A percentile compares a stretch with the other conserved stretches of the same genome.
These are phyloP conservation scores for Centroberyx gerrardi DNA, from an alignment of 2,797 vertebrate genomes.

Conservation along the genomic window DNA sequence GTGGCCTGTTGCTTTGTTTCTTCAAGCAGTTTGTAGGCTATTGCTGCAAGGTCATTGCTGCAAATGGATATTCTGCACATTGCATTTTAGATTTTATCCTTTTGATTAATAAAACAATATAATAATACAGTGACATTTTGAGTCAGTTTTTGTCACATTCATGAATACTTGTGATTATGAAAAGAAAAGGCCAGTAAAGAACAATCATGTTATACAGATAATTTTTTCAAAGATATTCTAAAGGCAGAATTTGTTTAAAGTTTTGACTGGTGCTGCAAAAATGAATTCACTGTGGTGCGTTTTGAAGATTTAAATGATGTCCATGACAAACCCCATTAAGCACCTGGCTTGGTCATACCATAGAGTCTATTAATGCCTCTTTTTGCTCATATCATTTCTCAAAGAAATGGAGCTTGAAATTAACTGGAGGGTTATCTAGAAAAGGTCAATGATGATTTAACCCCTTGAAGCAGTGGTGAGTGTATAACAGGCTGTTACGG, in stretches of 20 bases:
- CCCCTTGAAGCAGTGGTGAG: neutral
- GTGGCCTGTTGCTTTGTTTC: no score
- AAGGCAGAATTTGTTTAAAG: no score
- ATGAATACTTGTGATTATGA: neutral
- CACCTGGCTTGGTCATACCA: neutral
- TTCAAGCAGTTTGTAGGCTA: neutral
- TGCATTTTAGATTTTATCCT: neutral
- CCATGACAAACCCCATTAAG: neutral
- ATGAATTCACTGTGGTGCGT: neutral
- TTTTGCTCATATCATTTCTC: neutral
- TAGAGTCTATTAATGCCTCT: neutral
- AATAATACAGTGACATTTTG: no score
- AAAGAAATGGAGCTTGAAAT: constrained; percentile 54
- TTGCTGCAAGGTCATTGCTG: neutral
- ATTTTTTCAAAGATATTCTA: no score
- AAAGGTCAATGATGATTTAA: constrained; percentile 17
- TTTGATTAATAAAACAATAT: neutral
- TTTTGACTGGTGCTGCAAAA: neutral
- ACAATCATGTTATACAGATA: neutral
- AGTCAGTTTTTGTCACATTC: neutral
- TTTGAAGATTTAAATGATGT: neutral
- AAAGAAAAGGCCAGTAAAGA: neutral
- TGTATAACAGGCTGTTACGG: neutral
- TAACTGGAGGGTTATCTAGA: constrained; percentile 10
- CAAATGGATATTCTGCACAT: neutral